phyloP scores from a whole-genome alignment of 2,797 vertebrate genomes.

The Dendrocincla tyrannina region DNA sequence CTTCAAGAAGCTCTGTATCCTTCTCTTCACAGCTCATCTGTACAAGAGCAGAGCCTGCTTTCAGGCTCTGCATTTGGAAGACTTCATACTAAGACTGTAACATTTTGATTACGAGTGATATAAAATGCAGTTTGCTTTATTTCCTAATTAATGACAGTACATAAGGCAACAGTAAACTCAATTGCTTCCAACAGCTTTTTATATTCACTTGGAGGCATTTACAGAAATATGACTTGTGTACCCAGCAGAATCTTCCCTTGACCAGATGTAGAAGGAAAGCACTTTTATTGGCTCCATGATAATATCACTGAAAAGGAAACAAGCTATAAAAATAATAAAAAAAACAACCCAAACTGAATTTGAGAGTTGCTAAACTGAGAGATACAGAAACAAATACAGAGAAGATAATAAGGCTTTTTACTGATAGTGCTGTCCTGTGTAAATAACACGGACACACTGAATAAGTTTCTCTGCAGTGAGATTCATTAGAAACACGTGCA shows the following conservation, averaged over 20 bases:
- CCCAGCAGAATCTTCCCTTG: conserved; percentile 62
- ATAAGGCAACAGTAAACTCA: conserved; percentile 66
- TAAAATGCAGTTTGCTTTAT: conserved; percentile 61
- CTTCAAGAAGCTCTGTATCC: not conserved
- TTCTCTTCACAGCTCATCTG: not conserved
- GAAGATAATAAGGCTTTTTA: conserved; percentile 53
- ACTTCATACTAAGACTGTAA: conserved; percentile 6
- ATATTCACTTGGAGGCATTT: conserved; percentile 59
- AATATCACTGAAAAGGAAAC: conserved; percentile 63
- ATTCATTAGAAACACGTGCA: conserved; percentile 38
- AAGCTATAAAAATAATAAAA: conserved; percentile 60
- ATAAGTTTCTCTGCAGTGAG: conserved; percentile 21
- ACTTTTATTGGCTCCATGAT: conserved; percentile 61
- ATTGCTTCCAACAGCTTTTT: conserved; percentile 68
- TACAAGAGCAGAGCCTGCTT: not conserved
- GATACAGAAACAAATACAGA: conserved; percentile 54
- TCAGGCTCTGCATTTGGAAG: not conserved
- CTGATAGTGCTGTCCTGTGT: conserved; percentile 57
- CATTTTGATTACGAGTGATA: conserved; percentile 64
- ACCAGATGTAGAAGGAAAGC: conserved; percentile 64
- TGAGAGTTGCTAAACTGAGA: conserved; percentile 43
- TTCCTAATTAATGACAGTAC: conserved; percentile 68
- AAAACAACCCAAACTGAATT: not conserved
- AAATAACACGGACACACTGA: conserved; percentile 35
- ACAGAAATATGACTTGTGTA: conserved; percentile 47